These are phyloP conservation scores for Dynastes grantii DNA, from an alignment of 2,888 invertebrate species.

Conservation along the genomic window DNA sequence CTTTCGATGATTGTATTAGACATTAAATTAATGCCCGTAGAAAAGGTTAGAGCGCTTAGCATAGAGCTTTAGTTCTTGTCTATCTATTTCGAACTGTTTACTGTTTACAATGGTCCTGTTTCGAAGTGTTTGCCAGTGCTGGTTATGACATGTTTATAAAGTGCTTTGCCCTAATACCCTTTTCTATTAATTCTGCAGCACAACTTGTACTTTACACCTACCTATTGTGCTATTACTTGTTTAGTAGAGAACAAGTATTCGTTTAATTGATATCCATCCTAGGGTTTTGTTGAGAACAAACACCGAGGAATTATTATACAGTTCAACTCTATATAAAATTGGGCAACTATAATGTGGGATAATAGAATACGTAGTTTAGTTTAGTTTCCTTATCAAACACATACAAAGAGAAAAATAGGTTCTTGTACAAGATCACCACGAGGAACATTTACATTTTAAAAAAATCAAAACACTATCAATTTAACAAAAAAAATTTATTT, in stretches of 20 bases:
- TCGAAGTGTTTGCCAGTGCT: background rate
- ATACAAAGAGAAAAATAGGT: too few relatives aligned
- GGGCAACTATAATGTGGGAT: background rate
- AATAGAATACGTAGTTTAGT: too few relatives aligned
- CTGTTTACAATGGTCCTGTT: constrained; percentile 5
- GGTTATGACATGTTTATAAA: constrained; percentile 26
- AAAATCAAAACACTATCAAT: too few relatives aligned
- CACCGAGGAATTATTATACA: background rate
- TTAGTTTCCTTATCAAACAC: too few relatives aligned
- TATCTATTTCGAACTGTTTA: background rate
- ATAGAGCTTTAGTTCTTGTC: constrained; percentile 9
- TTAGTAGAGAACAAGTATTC: background rate
- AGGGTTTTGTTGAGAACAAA: background rate
- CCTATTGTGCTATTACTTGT: background rate
- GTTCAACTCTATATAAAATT: background rate
- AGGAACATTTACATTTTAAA: too few relatives aligned
- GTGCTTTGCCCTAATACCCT: background rate
- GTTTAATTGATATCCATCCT: background rate
- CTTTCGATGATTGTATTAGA: background rate
- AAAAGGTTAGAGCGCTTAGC: background rate
- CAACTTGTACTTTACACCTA: constrained; percentile 1
- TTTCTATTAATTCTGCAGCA: background rate
- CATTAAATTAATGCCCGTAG: background rate
- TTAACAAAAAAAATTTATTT: too few relatives aligned
- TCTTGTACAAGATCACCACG: too few relatives aligned